Percentiles rank a stretch among this genome's conserved stretches.
Evolutionary conservation across 2,888 invertebrate genomes (phyloP).

Genomic region (Megaustenia siamemsis): DNA sequence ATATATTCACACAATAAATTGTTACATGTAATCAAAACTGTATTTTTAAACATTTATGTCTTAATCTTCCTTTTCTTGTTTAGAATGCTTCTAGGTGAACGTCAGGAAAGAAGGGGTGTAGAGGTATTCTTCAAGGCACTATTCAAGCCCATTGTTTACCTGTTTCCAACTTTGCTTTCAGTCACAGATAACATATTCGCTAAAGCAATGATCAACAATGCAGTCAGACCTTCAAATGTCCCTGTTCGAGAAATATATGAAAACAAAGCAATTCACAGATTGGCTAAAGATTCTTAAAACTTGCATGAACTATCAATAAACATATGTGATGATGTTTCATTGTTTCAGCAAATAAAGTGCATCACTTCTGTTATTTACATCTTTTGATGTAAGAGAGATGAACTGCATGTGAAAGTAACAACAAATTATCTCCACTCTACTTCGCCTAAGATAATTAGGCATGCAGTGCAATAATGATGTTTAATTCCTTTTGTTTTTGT

Average conservation of each 20-base stretch:
- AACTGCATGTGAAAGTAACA: too few species aligned
- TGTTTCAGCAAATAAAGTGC: too few species aligned
- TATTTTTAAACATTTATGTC: background rate
- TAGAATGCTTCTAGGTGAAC: background rate
- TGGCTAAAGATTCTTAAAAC: background rate
- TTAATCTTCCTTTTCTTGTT: background rate
- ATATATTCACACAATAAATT: too few species aligned
- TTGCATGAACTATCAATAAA: too few species aligned
- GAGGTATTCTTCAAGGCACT: slow-evolving; percentile 67
- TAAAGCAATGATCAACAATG: slow-evolving; percentile 76
- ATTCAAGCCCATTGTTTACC: slow-evolving; percentile 71
- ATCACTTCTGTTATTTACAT: too few species aligned
- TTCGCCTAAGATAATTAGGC: too few species aligned
- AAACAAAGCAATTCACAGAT: background rate
- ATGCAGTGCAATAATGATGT: too few species aligned
- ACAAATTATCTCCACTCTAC: too few species aligned
- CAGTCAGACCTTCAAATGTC: slow-evolving; percentile 58
- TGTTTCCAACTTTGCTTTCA: slow-evolving; percentile 75
- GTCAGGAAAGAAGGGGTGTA: background rate
- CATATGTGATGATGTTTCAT: background rate
- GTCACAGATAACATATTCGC: slow-evolving; percentile 74
- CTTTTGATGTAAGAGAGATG: too few species aligned
- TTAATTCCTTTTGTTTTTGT: too few species aligned
- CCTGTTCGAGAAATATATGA: slow-evolving; percentile 48
- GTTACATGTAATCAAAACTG: background rate